A percentile compares a stretch with the other conserved stretches of the same genome.
phyloP scores from a whole-genome alignment of 2,888 invertebrate species.

The Agrilus mali region DNA sequence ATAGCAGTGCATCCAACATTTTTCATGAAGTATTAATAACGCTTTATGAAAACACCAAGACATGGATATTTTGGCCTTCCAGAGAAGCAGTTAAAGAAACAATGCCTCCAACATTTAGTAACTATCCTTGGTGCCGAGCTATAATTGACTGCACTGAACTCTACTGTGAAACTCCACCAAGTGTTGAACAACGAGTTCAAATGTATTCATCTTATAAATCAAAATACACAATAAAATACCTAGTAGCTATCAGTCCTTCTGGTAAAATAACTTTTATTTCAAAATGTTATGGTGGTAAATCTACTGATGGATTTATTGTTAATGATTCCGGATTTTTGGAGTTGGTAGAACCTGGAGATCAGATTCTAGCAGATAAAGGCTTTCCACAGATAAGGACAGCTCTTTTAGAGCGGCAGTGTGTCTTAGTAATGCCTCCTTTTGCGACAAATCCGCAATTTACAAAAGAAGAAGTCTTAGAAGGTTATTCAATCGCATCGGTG shows the following conservation, averaged over 20 bases:
- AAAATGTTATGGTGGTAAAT: constrained; percentile 15
- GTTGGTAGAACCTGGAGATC: constrained; percentile 13
- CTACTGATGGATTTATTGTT: constrained; percentile 15
- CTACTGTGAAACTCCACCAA: constrained; percentile 1
- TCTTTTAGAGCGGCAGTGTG: too few relatives aligned
- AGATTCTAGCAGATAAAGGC: constrained; percentile 12
- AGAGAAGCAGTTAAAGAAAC: constrained; percentile 6
- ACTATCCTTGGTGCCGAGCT: constrained; percentile 2
- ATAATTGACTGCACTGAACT: constrained; percentile 4
- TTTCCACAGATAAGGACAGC: constrained; percentile 11
- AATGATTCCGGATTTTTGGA: constrained; percentile 17
- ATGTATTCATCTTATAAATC: neutral
- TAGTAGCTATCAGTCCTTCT: constrained; percentile 13
- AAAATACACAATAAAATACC: constrained; percentile 12
- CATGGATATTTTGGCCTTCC: constrained; percentile 5
- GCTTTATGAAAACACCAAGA: neutral
- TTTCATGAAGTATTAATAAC: neutral
- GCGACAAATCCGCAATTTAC: constrained; percentile 13
- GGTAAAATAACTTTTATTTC: constrained; percentile 16
- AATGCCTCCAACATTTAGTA: constrained; percentile 1
- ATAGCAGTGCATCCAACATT: neutral
- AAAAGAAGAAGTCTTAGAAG: constrained; percentile 12
- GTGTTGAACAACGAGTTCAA: neutral
- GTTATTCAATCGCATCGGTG: constrained; percentile 14
- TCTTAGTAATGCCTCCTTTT: constrained; percentile 13